Conservation (phyloP, 2,797 vertebrate genomes). For the Poeciliopsis gracilis region DNA sequence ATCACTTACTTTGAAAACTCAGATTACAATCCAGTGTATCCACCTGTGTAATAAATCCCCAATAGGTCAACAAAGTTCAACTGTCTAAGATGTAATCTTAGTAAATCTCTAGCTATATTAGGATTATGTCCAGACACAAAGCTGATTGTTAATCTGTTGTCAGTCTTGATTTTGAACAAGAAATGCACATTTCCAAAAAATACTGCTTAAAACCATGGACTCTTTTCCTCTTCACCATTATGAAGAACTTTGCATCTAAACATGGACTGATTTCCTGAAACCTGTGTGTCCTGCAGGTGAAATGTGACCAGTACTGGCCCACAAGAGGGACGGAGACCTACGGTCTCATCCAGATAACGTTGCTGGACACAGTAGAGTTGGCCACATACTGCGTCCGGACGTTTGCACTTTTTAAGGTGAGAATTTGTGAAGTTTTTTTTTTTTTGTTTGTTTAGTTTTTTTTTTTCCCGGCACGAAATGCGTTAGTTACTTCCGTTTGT, state of each 20-base stretch:
- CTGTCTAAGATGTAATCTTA: no score
- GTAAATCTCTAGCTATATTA: no score
- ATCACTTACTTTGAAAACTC: no score
- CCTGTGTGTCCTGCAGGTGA: slow-evolving; percentile 83
- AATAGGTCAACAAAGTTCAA: neutral
- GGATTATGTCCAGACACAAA: neutral
- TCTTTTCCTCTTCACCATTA: neutral
- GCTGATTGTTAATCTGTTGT: neutral
- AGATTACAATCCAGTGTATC: no score
- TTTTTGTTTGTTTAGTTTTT: no score
- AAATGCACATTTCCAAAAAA: neutral
- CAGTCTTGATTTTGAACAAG: neutral
- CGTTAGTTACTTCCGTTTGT: slow-evolving; percentile 2
- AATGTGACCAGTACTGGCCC: slow-evolving; percentile 99
- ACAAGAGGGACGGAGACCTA: slow-evolving; percentile 96
- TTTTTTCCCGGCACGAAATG: neutral
- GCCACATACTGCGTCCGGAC: slow-evolving; percentile 97
- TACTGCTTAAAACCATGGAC: neutral
- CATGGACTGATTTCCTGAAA: slow-evolving; percentile 2
- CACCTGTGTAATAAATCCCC: no score
- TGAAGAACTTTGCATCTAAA: neutral
- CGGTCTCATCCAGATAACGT: slow-evolving; percentile 94
- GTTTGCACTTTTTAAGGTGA: slow-evolving; percentile 98
- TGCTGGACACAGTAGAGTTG: slow-evolving; percentile 95
- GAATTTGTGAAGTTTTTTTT: slow-evolving; percentile 16